A percentile compares a stretch with the other conserved stretches of the same genome.
Conservation (phyloP, 2,113 vertebrate species). For the Ginglymostoma cirratum region DNA sequence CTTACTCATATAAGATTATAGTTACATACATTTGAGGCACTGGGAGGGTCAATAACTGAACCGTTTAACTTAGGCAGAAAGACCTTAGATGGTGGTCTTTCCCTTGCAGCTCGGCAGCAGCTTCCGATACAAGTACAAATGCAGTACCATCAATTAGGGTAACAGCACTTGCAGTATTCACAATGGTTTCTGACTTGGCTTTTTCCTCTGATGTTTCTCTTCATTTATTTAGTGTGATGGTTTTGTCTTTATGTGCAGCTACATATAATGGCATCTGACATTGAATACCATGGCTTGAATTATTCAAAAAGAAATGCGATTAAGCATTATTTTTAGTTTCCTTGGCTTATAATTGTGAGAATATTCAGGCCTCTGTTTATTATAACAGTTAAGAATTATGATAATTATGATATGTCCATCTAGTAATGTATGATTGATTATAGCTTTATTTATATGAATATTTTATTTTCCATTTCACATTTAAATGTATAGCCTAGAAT, state of each 20-base stretch:
- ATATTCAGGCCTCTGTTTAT: neutral
- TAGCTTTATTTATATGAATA: neutral
- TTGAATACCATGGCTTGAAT: neutral
- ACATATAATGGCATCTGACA: neutral
- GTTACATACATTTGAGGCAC: too few relatives aligned
- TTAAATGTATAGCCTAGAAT: neutral
- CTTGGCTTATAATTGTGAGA: neutral
- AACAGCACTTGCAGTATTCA: neutral
- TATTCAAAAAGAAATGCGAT: neutral
- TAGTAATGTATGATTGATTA: neutral
- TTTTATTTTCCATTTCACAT: neutral
- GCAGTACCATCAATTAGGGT: neutral
- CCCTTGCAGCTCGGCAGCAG: too few relatives aligned
- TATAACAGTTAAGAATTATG: neutral
- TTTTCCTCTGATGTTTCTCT: neutral
- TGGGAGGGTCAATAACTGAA: too few relatives aligned
- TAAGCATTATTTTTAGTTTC: neutral
- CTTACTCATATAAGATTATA: too few relatives aligned
- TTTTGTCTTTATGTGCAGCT: neutral
- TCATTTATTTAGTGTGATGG: neutral
- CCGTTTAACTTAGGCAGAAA: too few relatives aligned
- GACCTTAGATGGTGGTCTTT: too few relatives aligned
- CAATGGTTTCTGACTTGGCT: neutral
- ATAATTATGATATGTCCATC: neutral
- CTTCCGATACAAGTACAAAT: neutral